phyloP scores from a whole-genome alignment of 2,888 invertebrate species.

The Geotrupes spiniger region DNA sequence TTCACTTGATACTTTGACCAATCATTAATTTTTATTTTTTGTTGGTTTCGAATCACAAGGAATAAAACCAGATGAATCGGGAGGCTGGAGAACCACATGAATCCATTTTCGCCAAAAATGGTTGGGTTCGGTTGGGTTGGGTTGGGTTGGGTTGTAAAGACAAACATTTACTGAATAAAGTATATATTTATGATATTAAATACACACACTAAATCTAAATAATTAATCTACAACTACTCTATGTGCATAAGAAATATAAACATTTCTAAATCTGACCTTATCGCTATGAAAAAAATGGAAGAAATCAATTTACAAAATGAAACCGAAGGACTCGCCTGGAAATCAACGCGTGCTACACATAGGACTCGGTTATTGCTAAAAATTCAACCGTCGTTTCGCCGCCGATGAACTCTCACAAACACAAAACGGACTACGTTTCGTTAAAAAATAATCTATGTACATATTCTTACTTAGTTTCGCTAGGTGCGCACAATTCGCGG shows the following conservation, averaged over 20 bases:
- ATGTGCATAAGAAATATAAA: constrained; percentile 20
- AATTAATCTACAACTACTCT: constrained; percentile 18
- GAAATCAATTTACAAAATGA: constrained; percentile 8
- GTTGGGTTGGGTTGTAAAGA: no score
- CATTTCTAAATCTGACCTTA: constrained; percentile 7
- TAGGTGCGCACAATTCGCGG: not conserved
- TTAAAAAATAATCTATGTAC: constrained; percentile 7
- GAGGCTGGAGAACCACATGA: no score
- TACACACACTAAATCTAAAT: constrained; percentile 18
- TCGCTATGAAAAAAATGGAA: constrained; percentile 12
- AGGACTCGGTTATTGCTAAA: constrained; percentile 3
- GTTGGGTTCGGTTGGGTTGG: no score
- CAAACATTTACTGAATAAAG: constrained; percentile 16
- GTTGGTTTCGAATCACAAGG: no score
- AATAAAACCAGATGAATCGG: no score
- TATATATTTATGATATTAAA: constrained; percentile 21
- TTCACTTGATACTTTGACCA: no score
- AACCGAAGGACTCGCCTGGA: constrained; percentile 3
- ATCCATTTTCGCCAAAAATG: no score
- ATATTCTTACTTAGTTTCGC: constrained; percentile 2
- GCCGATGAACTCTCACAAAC: not conserved
- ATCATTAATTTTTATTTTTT: no score
- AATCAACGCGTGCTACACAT: constrained; percentile 2
- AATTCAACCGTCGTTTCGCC: constrained; percentile 9
- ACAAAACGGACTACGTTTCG: not conserved